Conservation (phyloP, 2,888 invertebrate species). For the Ichneumoninae sp. region DNA sequence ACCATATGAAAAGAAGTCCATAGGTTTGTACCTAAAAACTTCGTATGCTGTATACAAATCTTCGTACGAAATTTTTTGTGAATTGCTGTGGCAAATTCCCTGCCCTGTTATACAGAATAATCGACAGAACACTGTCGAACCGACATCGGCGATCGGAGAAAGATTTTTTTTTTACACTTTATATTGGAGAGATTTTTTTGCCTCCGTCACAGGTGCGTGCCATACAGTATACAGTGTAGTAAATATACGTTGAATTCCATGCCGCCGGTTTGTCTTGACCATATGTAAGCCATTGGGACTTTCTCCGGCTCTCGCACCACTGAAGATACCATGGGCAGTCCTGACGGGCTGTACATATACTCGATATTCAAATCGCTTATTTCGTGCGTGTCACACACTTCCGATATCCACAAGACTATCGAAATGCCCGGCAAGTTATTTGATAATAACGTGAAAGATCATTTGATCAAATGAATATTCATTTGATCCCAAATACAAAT, state of each 20-base stretch:
- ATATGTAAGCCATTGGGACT: slow-evolving; percentile 58
- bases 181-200: not conserved
- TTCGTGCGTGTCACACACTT: not conserved
- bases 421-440: slow-evolving; percentile 3
- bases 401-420: not conserved
- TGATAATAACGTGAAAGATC: slow-evolving; percentile 14
- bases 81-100: too few species aligned
- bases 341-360: slow-evolving; percentile 1
- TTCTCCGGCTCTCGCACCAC: slow-evolving; percentile 57
- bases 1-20: too few species aligned
- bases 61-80: too few species aligned
- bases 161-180: not conserved
- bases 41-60: too few species aligned
- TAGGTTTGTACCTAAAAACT: too few species aligned
- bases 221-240: not conserved
- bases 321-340: not conserved
- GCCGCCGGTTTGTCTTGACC: slow-evolving; percentile 54
- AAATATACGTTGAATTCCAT: slow-evolving; percentile 16
- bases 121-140: not conserved
- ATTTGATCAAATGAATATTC: too few species aligned
- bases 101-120: not conserved
- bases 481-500: too few species aligned
- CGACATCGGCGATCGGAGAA: too few species aligned
- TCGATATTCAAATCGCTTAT: slow-evolving; percentile 49
- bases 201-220: not conserved